Evolutionary conservation across 2,797 vertebrate genomes (phyloP), one percentile per base, ranked within the genome.

Genomic region (Xenentodon cancila): DNA sequence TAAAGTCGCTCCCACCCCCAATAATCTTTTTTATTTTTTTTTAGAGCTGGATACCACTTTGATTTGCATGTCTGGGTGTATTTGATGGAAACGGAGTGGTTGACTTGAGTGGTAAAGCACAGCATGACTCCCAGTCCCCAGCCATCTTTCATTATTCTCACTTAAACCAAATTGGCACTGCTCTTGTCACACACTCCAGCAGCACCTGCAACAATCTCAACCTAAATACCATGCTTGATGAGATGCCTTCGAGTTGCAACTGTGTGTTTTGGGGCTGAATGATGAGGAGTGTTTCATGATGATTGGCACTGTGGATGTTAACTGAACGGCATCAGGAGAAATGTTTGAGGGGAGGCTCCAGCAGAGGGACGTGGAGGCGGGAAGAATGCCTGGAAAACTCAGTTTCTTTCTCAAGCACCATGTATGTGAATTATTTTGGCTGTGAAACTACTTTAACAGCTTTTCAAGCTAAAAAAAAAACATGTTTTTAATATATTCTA

Each of bases 131-230:
- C 59, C 11, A 7, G 57, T 78, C 58, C 43, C 59, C 59, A 56
- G 69, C 64, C 44, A 37, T 59, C 71, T 67, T 74, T 85, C 68
- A 79, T 86, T 81, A 88, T 68, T 84, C 58, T 72, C 77, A 76
- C 82, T 83, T 77, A 70, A 80, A 84, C 87, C 48, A 83, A 75
- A 82, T 78, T 68, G 77, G 44, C 5, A 47, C 59, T 12, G 59
- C 82, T 76, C 70, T 71, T 60, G 73, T 71, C 22, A 7, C 57
- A 51, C 75, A 59, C 77, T 82, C 69, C 44, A 75, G 43, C 53
- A 56, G 70, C 74, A 84, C 77, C 81, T 87, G 84, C 76, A 58
- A 21, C 30, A 42, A 42, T 50, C 32, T 47, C 54, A 73, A 18
- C 0, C 17, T 53, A 69, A 73, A 68, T 65, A 37, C 56, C 47